Evolutionary conservation across 2,797 vertebrate species (phyloP), one percentile per base, ranked within the genome.

Genomic region (Macroramphosus scolopax): DNA sequence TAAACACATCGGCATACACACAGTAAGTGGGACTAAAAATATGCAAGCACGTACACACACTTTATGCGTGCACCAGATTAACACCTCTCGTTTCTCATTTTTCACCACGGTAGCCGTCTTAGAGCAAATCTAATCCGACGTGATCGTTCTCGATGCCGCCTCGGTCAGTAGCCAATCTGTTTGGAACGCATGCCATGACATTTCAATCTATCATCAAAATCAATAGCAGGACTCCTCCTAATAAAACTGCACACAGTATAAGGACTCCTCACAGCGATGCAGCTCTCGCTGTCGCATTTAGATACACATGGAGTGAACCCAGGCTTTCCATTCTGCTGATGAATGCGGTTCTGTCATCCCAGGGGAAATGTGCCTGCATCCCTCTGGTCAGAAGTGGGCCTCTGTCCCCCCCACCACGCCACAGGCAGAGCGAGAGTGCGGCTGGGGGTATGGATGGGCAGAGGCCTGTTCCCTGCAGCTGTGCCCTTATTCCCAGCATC

Each of bases 401-500:
- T 43, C 68, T 53, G 53, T n/a, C 50, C 56, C 63, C 62, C 69
- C 38, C 60, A 50, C 66, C 68, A 69, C 7, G 18, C 70, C 68
- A 74, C 7, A n/a, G 72, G 78, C 49, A 8, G 51, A 59, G 51
- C n/a, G 57, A 42, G 47, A 57, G 35, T 1, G 17, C 28, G 35
- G 20, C 24, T 13, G 40, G 25, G 30, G 28, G 32, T 36, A 37
- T 3, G 26, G 43, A 37, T 47, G 53, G 40, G 64, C 46, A 51
- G 53, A 63, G 72, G 67, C 70, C 64, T 66, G 68, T 51, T 79
- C 58, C 60, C 69, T 63, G 84, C 86, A 89, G 87, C 85, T 87
- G 87, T 87, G 87, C 64, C 83, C 84, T 85, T 83, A 80, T 87
- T 87, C 78, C 52, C 72, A 77, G 74, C 86, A 89, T 83, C 87